Evolutionary conservation across 2,113 vertebrate species (phyloP), one percentile per base, ranked within the genome.

Genomic region (Atrichornis clamosus): DNA sequence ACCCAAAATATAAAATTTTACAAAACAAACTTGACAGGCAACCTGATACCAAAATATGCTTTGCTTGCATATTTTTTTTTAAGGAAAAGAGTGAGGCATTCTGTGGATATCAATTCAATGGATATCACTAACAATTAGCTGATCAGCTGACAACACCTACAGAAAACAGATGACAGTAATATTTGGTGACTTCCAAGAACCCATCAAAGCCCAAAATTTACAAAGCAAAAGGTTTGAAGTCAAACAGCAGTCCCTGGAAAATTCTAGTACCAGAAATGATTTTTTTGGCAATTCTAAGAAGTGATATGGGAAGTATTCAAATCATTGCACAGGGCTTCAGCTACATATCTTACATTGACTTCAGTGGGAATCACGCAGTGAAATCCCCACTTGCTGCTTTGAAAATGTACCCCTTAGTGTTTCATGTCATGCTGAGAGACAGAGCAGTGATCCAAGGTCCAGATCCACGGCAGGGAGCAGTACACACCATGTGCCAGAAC

Each of bases 391-490:
- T 90, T 47, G 41, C 0, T 75, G 90, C 95, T 94, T 97, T 97
- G 92, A 96, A 97, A 94, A 72, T 46, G 68, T 35, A 64, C 60
- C 92, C 95, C 96, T 94, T 13, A 72, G 92, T 94, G 88, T 44
- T 96, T 75, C 88, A 10, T 23, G 85, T 64, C 93, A 23, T 75
- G 93, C 95, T 94, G 95, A 94, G 92, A 94, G 92, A 92, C 90
- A 86, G 92, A 94, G 90, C 92, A 84, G 60, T 72, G 88, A 96
- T 95, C 90, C 95, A 56, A 75, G 92, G 95, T 88, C 95, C 93
- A 67, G 85, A 78, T 89, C 88, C 96, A 86, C 90, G 95, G 92
- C 95, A 90, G 93, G 93, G 0, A 93, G 90, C 90, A 84, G 76
- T 32, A 24, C 86, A 96, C 77, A 88, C 33, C 56, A 60, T 60